phyloP scores from a whole-genome alignment of 2,797 vertebrate species.

The Leptodactylus fallax region DNA sequence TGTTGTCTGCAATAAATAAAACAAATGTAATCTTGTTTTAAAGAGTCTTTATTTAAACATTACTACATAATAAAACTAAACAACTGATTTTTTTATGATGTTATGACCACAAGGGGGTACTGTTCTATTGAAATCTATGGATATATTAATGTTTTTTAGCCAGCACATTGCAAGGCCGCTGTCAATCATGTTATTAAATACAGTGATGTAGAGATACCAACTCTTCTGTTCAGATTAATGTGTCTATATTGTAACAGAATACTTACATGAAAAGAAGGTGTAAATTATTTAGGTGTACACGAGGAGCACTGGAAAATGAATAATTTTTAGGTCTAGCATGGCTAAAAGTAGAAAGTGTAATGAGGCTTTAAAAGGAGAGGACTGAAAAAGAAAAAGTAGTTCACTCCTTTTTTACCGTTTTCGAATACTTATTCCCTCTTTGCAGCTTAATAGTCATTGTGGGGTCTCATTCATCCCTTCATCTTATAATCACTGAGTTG shows the following conservation, averaged over 20 bases:
- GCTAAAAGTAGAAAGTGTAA: background rate
- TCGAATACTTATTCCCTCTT: background rate
- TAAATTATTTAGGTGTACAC: background rate
- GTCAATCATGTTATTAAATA: constrained; percentile 14
- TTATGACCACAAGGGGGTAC: background rate
- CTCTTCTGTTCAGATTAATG: constrained; percentile 4
- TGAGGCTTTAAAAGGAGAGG: background rate
- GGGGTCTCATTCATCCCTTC: background rate
- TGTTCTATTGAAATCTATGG: constrained; percentile 1
- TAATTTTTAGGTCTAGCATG: background rate
- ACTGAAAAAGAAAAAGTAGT: background rate
- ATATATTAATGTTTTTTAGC: background rate
- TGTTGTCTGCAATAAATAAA: background rate
- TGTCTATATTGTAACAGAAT: background rate
- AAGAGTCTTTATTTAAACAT: constrained; percentile 3
- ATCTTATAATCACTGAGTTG: background rate
- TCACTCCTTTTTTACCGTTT: background rate
- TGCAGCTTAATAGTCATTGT: background rate
- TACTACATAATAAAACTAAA: constrained; percentile 17
- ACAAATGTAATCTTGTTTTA: background rate
- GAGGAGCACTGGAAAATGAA: background rate
- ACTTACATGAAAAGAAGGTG: background rate
- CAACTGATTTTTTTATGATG: background rate
- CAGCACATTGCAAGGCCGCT: background rate
- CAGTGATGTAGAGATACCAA: background rate